A percentile compares a stretch with the other conserved stretches of the same genome.
Evolutionary conservation across 2,888 invertebrate genomes (phyloP).

Genomic region (Matsumyia berberina): DNA sequence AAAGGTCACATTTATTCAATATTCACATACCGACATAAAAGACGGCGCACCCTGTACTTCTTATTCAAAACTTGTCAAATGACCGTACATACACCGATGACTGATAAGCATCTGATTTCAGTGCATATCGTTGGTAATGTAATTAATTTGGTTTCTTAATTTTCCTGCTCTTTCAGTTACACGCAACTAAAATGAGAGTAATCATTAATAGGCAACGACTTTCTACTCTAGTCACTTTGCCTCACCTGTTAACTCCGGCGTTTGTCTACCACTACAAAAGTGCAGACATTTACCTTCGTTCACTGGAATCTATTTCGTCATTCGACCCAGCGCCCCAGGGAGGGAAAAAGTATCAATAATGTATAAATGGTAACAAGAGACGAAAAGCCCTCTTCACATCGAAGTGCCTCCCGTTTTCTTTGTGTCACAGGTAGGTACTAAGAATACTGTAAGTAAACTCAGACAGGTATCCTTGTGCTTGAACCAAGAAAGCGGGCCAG

Average conservation of each 20-base stretch:
- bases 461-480: conserved; percentile 42
- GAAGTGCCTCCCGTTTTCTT: conserved; percentile 36
- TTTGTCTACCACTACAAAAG: conserved; percentile 31
- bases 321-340: conserved; percentile 29
- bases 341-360: conserved; percentile 61
- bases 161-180: no score
- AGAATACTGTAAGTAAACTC: conserved; percentile 31
- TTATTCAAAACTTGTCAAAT: no score
- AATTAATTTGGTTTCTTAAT: no score
- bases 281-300: conserved; percentile 57
- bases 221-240: conserved; percentile 7
- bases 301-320: conserved; percentile 38
- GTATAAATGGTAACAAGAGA: conserved; percentile 47
- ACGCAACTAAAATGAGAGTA: no score
- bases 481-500: conserved; percentile 18
- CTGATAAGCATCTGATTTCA: no score
- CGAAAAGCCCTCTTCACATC: conserved; percentile 54
- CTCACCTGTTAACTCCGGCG: conserved; percentile 7
- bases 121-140: no score
- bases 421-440: conserved; percentile 7
- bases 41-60: no score
- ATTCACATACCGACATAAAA: no score
- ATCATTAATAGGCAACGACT: conserved; percentile 42
- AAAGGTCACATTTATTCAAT: no score
- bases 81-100: no score